Evolutionary conservation across 2,888 invertebrate species (phyloP).

Genomic region (Xestia rhomboidea): DNA sequence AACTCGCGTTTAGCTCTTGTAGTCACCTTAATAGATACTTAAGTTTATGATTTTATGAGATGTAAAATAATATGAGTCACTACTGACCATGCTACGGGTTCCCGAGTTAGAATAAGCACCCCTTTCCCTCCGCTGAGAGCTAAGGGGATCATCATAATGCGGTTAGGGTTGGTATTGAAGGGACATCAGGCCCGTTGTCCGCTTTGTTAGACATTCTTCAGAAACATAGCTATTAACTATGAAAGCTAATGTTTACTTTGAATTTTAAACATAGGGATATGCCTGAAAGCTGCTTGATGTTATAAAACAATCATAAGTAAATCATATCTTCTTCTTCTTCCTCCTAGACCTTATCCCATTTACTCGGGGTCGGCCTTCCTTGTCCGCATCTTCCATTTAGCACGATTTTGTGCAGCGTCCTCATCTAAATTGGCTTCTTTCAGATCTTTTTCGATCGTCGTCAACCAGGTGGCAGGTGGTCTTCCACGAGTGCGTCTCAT

Average conservation of each 20-base stretch:
- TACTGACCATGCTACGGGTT: background rate
- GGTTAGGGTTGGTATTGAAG: constrained; percentile 35
- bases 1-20: too few species aligned
- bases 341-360: too few species aligned
- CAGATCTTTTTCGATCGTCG: too few species aligned
- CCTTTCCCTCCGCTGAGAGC: constrained; percentile 13
- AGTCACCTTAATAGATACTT: too few species aligned
- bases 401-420: too few species aligned
- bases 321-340: background rate
- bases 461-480: too few species aligned
- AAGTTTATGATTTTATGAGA: background rate
- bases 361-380: too few species aligned
- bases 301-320: background rate
- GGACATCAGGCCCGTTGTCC: background rate
- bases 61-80: constrained; percentile 2
- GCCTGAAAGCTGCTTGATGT: background rate
- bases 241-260: background rate
- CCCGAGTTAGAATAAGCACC: constrained; percentile 13
- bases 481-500: too few species aligned
- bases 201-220: constrained; percentile 8
- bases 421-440: too few species aligned
- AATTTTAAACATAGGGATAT: background rate
- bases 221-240: background rate
- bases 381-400: too few species aligned
- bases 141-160: constrained; percentile 42